Percentiles rank a stretch among this genome's conserved stretches.
These are phyloP conservation scores for Uloborus plumipes DNA, from an alignment of 2,888 invertebrate species.

Conservation along the genomic window DNA sequence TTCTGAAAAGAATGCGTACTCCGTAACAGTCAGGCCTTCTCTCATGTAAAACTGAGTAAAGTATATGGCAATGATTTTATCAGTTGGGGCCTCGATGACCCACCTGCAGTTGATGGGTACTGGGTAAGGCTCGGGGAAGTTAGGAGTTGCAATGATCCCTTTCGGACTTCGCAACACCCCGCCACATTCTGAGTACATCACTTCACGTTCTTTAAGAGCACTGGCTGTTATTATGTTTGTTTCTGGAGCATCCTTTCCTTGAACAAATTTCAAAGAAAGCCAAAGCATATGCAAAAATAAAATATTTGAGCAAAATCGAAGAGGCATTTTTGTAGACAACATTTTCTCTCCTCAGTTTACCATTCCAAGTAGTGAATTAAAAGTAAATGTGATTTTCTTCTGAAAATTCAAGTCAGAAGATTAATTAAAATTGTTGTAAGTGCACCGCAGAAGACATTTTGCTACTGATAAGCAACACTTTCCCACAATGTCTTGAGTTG, in stretches of 20 bases:
- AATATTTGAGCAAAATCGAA: too few relatives aligned
- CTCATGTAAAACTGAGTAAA: constrained; percentile 87
- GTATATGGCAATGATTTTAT: constrained; percentile 82
- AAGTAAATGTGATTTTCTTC: too few relatives aligned
- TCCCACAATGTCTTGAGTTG: too few relatives aligned
- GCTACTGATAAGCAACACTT: too few relatives aligned
- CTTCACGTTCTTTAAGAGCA: constrained; percentile 54
- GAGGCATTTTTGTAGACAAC: too few relatives aligned
- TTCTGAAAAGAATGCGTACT: constrained; percentile 69
- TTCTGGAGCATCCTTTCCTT: constrained; percentile 4
- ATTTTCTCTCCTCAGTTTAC: too few relatives aligned
- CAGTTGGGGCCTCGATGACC: constrained; percentile 82
- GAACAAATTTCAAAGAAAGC: too few relatives aligned
- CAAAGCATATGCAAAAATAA: too few relatives aligned
- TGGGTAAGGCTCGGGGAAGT: constrained; percentile 84
- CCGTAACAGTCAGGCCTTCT: constrained; percentile 67
- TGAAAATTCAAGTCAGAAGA: too few relatives aligned
- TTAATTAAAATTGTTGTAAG: too few relatives aligned
- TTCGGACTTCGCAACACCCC: constrained; percentile 45
- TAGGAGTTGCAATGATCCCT: constrained; percentile 85
- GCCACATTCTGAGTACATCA: constrained; percentile 53
- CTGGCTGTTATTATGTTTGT: constrained; percentile 25
- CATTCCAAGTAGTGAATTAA: too few relatives aligned
- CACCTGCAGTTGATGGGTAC: constrained; percentile 88
- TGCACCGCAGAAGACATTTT: too few relatives aligned